Evolutionary conservation across 2,113 vertebrate species (phyloP).

Genomic region (Plestiodon gilberti): DNA sequence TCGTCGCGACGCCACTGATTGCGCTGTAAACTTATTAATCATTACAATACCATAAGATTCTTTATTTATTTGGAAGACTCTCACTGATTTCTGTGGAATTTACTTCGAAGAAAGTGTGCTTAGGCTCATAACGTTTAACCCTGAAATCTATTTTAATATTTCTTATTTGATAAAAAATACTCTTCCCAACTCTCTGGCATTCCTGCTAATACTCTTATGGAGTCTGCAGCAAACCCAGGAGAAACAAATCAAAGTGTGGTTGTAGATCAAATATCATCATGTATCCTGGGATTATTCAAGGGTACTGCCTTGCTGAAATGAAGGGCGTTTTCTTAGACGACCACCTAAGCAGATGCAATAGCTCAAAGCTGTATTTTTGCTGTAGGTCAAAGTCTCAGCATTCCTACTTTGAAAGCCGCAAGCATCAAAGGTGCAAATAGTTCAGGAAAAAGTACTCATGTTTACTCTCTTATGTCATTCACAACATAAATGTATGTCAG

Average conservation of each 20-base stretch:
- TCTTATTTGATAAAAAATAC: too few species aligned
- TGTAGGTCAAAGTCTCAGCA: conserved; percentile 11
- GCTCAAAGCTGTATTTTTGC: neutral
- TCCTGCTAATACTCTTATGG: neutral
- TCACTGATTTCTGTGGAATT: neutral
- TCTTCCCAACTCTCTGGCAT: neutral
- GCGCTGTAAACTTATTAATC: too few species aligned
- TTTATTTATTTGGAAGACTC: neutral
- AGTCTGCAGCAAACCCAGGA: neutral
- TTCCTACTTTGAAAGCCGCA: conserved; percentile 2
- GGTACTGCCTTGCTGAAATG: neutral
- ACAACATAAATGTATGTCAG: conserved; percentile 8
- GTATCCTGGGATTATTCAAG: neutral
- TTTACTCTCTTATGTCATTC: neutral
- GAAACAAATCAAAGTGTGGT: neutral
- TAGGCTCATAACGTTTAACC: neutral
- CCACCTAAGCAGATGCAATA: neutral
- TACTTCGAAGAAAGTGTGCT: neutral
- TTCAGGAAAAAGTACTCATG: neutral
- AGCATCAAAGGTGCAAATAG: conserved; percentile 37
- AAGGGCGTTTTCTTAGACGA: neutral
- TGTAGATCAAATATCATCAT: neutral
- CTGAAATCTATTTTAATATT: neutral
- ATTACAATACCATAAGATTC: too few species aligned
- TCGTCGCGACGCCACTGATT: too few species aligned